Percentiles rank a stretch among this genome's conserved stretches.
Evolutionary conservation across 2,888 invertebrate species (phyloP).

Genomic region (Rhamnusium bicolor): DNA sequence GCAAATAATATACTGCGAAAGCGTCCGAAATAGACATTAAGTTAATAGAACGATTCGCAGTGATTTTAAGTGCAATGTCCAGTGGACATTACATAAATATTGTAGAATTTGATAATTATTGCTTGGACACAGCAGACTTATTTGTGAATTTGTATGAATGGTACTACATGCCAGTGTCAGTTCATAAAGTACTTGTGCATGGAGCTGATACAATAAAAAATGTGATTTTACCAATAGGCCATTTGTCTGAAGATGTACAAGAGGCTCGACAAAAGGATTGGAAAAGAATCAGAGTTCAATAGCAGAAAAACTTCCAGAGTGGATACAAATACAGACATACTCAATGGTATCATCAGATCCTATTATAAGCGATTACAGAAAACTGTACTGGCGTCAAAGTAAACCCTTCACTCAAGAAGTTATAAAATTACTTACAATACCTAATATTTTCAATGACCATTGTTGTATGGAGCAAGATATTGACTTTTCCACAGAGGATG

Average conservation of each 20-base stretch:
- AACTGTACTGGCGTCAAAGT: too few species aligned
- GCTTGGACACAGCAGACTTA: slow-evolving; percentile 46
- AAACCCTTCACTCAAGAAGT: too few species aligned
- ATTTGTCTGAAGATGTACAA: slow-evolving; percentile 51
- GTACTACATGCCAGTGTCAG: slow-evolving; percentile 56
- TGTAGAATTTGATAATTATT: slow-evolving; percentile 13
- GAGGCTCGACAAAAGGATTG: slow-evolving; percentile 59
- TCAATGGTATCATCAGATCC: background rate
- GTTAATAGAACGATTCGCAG: slow-evolving; percentile 2
- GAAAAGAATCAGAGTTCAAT: slow-evolving; percentile 47
- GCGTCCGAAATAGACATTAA: background rate
- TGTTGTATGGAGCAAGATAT: too few species aligned
- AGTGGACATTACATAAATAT: slow-evolving; percentile 1
- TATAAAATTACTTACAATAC: too few species aligned
- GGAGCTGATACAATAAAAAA: slow-evolving; percentile 52
- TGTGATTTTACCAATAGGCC: slow-evolving; percentile 58
- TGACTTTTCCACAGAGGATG: too few species aligned
- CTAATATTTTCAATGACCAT: too few species aligned
- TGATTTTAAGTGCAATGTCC: background rate
- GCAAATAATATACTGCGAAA: background rate
- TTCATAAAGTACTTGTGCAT: slow-evolving; percentile 50
- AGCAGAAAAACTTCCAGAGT: slow-evolving; percentile 51
- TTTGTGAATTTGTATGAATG: slow-evolving; percentile 56
- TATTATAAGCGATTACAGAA: background rate
- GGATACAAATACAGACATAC: background rate